Evolutionary conservation across 1,140 invertebrate genomes (phyloP), one percentile per base, ranked within the genome.

Genomic region (Pseudachorutes palmiensis): DNA sequence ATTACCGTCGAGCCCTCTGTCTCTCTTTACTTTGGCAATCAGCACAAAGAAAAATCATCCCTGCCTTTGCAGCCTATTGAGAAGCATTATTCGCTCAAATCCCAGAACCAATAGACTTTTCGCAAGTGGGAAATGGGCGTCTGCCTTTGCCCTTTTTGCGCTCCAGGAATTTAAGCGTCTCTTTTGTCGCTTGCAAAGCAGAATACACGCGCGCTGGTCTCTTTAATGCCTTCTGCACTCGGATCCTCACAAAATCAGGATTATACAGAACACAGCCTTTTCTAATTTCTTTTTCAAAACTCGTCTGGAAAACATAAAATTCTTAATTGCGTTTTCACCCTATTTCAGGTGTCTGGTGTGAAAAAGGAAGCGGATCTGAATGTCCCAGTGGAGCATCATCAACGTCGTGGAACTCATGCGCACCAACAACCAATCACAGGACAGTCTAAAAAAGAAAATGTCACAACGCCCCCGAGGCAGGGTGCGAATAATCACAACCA

Each of bases 331-430:
- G 19, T 41, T 41, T 41, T 41, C 19, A 5, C 36, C 5, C 36
- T 41, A 1, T 64, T 64, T 64, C 48, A 64, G 62, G 49, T 51
- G 41, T 51, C 62, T n/a, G 41, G 41, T 32, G 45, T 26, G 31
- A 64, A 64, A 64, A 29, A 49, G 45, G 62, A 64, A 9, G n/a
- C 22, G 1, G 33, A 49, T 30, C 24, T 48, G 0, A 48, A 51
- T 9, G 31, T 29, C 62, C 26, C 49, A n/a, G 41, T 49, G 29
- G 24, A 36, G 31, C 33, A 41, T 9, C 5, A 41, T 9, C 36
- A 49, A 24, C 19, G 26, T 5, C 19, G 19, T 5, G 22, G 51
- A 1, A 41, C 30, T 31, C 29, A 41, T 48, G 41, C 45, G 14
- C 31, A 29, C 22, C 62, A 48, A 12, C 26, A 22, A 19, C 48